Evolutionary conservation across 2,113 vertebrate genomes (phyloP), one percentile per base, ranked within the genome.

Genomic region (Passer domesticus): DNA sequence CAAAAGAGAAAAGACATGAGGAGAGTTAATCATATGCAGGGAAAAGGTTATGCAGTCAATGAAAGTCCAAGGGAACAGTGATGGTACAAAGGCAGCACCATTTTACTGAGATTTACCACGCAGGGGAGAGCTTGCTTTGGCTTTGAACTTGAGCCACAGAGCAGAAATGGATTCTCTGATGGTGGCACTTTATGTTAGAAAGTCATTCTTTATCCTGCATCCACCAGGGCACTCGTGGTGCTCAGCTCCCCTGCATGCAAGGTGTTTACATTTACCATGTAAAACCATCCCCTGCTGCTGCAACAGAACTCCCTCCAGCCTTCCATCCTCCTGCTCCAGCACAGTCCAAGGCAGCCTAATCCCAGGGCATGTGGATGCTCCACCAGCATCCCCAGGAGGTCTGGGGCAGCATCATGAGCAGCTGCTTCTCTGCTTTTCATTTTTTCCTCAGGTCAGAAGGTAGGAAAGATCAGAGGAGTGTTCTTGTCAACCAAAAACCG

Each of bases 291-390:
- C 72, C 60, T 62, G 62, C 62, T 79, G 33, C 62, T 77, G 35
- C 59, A 76, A 23, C n/a, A 70, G 13, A 60, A 33, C 43, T 49
- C 47, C 15, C 24, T 44, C 49, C 55, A 60, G 35, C 17, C 20
- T 43, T 22, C 44, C 74, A 50, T 13, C 52, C 33, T 5, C 74
- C 44, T 9, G n/a, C 12, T 18, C 33, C 55, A 43, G 75, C 33
- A 37, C 20, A 27, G 9, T 4, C 33, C 70, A 28, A 52, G 66
- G 60, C 59, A 68, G 59, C 49, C 33, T 28, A 27, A 25, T 11
- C 23, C 59, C 2, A 0, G 21, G 15, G 25, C 14, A 16, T 0
- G 2, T 10, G 55, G 59, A 14, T 47, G 55, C 68, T 81, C 13
- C 50, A 20, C 44, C 4, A 5, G 73, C 78, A 80, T 50, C 56